Evolutionary conservation across 2,113 vertebrate species (phyloP).

Genomic region (Dermatemys mawii): DNA sequence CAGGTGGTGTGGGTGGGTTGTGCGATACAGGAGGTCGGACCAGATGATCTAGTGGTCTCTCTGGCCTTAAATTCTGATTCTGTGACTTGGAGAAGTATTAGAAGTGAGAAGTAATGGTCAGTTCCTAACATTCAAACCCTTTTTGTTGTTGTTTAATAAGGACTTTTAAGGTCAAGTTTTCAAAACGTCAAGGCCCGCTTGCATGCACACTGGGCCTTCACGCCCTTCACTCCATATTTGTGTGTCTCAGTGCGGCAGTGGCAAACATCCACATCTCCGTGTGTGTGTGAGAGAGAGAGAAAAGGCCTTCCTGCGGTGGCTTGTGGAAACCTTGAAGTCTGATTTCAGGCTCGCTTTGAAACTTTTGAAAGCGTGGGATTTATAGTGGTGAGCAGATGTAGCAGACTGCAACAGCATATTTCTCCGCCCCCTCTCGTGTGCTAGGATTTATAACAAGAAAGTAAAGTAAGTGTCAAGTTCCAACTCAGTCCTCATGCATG

Average conservation of each 20-base stretch:
- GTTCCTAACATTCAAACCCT: neutral
- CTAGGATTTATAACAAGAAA: neutral
- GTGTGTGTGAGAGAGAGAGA: too few relatives aligned
- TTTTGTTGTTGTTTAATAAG: neutral
- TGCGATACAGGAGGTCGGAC: neutral
- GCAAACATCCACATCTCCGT: too few relatives aligned
- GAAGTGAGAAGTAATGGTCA: rapidly evolving
- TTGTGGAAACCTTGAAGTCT: neutral
- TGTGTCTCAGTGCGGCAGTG: too few relatives aligned
- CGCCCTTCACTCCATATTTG: neutral
- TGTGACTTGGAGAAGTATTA: neutral
- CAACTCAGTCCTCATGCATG: neutral
- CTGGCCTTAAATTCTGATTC: neutral
- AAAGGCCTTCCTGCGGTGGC: too few relatives aligned
- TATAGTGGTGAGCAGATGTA: neutral
- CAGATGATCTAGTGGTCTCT: neutral
- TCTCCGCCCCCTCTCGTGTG: too few relatives aligned
- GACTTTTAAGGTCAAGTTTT: neutral
- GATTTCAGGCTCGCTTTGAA: neutral
- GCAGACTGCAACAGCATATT: neutral
- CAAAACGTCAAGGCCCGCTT: neutral
- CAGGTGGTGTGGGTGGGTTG: neutral
- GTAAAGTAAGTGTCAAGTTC: neutral
- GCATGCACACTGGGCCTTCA: rapidly evolving
- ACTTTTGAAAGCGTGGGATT: neutral